Evolutionary conservation across 2,797 vertebrate species (phyloP), one percentile per base, ranked within the genome.

Genomic region (Fratercula arctica): DNA sequence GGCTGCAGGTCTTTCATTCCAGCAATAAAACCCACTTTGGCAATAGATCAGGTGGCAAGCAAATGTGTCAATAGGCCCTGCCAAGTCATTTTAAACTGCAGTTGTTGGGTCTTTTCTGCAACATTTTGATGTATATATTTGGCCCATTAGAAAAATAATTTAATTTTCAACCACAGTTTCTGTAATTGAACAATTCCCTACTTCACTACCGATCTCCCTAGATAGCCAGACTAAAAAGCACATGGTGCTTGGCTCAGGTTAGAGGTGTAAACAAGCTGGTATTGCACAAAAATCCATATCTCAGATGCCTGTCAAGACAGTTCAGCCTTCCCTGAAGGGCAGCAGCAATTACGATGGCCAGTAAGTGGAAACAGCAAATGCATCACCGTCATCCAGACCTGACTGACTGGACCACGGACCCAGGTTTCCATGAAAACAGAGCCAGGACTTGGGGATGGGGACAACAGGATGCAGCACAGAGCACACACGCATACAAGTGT

Each of bases 401-500:
- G 57, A 21, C 2, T 51, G 51, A 7, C 51, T 29, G 51, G 37
- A 77, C 28, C 0, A 1, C 11, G 17, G 63, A 39, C 43, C 24
- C 53, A 43, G 33, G 45, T 9, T 11, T 59, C 10, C 61, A 53
- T 14, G n/a, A 15, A 54, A 66, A 18, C 26, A 75, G 61, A 78
- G n/a, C 9, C 51, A 53, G 51, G 64, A 4, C 54, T n/a, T 1
- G 0, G 20, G 14, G 26, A 48, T 60, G 57, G 51, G 23, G 7
- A 25, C 68, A 43, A n/a, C 0, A 14, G 57, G 50, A 29, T 18
- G 16, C 35, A 67, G 79, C 39, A 18, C 20, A n/a, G 51, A 70
- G 18, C n/a, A 25, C 16, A 31, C 25, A 3, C 2, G 0, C 74
- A 18, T 0, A 1, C 0, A 0, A 37, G 2, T 1, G 33, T 6